Conservation (phyloP, 2,797 vertebrate species). For the Poecilia picta region DNA sequence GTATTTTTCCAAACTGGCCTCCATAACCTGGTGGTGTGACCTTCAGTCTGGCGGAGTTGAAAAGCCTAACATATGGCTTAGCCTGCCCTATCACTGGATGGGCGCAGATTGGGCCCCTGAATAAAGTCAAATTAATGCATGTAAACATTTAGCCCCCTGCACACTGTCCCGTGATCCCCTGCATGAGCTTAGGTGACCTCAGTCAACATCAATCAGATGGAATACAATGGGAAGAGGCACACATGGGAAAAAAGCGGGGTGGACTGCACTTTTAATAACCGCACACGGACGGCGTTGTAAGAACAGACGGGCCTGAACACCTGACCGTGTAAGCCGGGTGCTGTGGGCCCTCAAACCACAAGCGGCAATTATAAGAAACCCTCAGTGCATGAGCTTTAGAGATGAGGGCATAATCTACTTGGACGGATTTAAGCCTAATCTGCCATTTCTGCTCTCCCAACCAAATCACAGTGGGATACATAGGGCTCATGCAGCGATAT, state of each 20-base stretch:
- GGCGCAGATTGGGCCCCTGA: slow-evolving; percentile 49
- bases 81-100: slow-evolving; percentile 16
- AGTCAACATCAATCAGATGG: slow-evolving; percentile 79
- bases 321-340: slow-evolving; percentile 63
- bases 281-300: slow-evolving; percentile 66
- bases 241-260: slow-evolving; percentile 64
- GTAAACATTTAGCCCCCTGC: slow-evolving; percentile 80
- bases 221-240: slow-evolving; percentile 75
- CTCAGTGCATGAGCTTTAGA: slow-evolving; percentile 79
- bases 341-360: slow-evolving; percentile 58
- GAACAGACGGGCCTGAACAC: slow-evolving; percentile 57
- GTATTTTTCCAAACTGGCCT: slow-evolving; percentile 52
- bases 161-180: slow-evolving; percentile 68
- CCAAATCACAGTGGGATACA: slow-evolving; percentile 75
- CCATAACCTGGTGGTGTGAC: slow-evolving; percentile 54
- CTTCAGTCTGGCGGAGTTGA: slow-evolving; percentile 48
- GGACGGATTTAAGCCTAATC: slow-evolving; percentile 78
- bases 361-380: slow-evolving; percentile 76
- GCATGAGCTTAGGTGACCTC: slow-evolving; percentile 77
- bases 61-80: slow-evolving; percentile 62
- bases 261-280: slow-evolving; percentile 74
- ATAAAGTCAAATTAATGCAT: slow-evolving; percentile 81
- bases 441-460: slow-evolving; percentile 78
- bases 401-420: slow-evolving; percentile 85
- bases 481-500: slow-evolving; percentile 64